phyloP scores from a whole-genome alignment of 2,888 invertebrate species.

The Macrophya annulata region DNA sequence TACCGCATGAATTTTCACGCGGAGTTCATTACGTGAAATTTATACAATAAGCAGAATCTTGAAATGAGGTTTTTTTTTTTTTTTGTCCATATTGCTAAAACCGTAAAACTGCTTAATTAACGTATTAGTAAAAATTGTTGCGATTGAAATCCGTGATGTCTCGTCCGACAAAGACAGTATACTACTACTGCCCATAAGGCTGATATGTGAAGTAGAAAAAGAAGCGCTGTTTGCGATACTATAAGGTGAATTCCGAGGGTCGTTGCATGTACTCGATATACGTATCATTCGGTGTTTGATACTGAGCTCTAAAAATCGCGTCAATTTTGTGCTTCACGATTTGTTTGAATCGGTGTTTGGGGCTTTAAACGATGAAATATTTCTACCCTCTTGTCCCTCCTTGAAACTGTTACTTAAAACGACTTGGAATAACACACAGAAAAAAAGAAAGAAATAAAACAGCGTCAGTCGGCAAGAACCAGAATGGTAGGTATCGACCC shows the following conservation, averaged over 20 bases:
- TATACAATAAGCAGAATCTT: background rate
- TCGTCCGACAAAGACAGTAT: background rate
- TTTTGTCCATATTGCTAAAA: background rate
- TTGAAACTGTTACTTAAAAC: conserved; percentile 9
- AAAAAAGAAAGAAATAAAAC: background rate
- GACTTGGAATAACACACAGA: background rate
- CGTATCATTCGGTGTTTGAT: background rate
- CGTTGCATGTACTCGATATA: too few relatives aligned
- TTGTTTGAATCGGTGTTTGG: conserved; percentile 19
- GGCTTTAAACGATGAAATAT: conserved; percentile 18
- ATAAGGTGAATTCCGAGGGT: conserved; percentile 10
- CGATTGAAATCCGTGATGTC: background rate
- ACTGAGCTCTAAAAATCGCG: background rate
- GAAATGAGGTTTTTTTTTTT: background rate
- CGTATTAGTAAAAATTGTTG: background rate
- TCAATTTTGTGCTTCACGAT: conserved; percentile 17
- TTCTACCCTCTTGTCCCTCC: background rate
- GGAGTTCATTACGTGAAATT: background rate
- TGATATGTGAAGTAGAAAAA: background rate
- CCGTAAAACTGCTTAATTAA: background rate
- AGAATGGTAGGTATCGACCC: conserved; percentile 3
- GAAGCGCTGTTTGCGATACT: background rate
- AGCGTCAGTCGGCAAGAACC: background rate
- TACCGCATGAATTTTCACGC: background rate
- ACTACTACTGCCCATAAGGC: background rate